Evolutionary conservation across 2,888 invertebrate genomes (phyloP).

Genomic region (Hydraecia micacea): DNA sequence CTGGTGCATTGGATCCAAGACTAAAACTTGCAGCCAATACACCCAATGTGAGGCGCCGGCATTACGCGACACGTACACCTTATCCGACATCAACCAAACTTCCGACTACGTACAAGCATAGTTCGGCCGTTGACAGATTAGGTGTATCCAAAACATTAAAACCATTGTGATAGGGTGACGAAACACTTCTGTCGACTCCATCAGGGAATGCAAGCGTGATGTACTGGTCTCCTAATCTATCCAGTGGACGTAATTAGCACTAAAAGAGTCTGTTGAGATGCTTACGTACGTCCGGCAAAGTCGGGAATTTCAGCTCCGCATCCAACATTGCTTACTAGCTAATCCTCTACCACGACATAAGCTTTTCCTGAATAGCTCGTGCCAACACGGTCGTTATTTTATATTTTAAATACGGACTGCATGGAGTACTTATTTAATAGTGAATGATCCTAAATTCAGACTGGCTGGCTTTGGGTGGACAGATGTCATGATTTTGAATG

Average conservation of each 20-base stretch:
- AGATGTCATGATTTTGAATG: not conserved
- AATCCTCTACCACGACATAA: conserved; percentile 8
- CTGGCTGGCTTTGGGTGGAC: not conserved
- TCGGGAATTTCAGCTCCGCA: not conserved
- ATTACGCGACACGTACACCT: no score
- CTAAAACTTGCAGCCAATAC: no score
- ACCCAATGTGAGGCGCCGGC: no score
- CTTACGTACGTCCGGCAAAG: not conserved
- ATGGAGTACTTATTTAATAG: not conserved
- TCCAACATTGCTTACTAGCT: not conserved
- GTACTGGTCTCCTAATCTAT: not conserved
- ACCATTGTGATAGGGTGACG: not conserved
- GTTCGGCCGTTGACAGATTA: no score
- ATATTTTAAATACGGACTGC: not conserved
- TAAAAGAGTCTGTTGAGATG: not conserved
- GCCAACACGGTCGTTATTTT: conserved; percentile 10
- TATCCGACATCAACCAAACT: no score
- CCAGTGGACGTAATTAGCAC: not conserved
- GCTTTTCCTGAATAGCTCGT: not conserved
- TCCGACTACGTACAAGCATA: no score
- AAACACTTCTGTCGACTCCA: not conserved
- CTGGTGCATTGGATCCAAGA: no score
- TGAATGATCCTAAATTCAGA: not conserved
- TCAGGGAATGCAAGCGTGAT: not conserved
- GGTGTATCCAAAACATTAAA: not conserved